A percentile compares a stretch with the other conserved stretches of the same genome.
Conservation (phyloP, 2,113 vertebrate genomes). For the Carettochelys insculpta region DNA sequence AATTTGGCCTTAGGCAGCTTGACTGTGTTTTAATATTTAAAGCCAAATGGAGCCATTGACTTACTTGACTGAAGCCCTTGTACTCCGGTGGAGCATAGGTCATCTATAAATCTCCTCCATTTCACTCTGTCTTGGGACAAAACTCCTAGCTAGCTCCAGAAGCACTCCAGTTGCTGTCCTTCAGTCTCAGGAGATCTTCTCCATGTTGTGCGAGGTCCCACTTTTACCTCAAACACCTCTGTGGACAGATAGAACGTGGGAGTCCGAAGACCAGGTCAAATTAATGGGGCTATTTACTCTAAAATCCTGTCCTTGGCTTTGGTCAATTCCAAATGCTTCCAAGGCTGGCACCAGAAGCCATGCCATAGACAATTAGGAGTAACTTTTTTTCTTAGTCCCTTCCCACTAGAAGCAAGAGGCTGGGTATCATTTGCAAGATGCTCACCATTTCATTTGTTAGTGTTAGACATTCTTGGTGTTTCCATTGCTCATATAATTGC, state of each 20-base stretch:
- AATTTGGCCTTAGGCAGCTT: constrained; percentile 36
- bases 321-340: neutral
- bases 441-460: neutral
- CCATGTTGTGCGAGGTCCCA: too few species aligned
- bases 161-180: too few species aligned
- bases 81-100: too few species aligned
- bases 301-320: neutral
- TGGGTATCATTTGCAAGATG: neutral
- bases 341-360: neutral
- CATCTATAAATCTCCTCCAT: too few species aligned
- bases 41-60: constrained; percentile 36
- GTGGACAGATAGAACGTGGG: neutral
- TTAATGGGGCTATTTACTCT: neutral
- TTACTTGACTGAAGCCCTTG: too few species aligned
- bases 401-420: neutral
- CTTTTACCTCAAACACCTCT: neutral
- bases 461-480: too few species aligned
- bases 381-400: neutral
- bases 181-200: too few species aligned
- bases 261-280: neutral
- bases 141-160: too few species aligned
- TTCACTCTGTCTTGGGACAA: too few species aligned
- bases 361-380: neutral
- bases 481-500: too few species aligned
- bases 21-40: constrained; percentile 15